Percentiles rank a stretch among this genome's conserved stretches.
Conservation (phyloP, 2,797 vertebrate genomes). For the Darevskia nairensis region DNA sequence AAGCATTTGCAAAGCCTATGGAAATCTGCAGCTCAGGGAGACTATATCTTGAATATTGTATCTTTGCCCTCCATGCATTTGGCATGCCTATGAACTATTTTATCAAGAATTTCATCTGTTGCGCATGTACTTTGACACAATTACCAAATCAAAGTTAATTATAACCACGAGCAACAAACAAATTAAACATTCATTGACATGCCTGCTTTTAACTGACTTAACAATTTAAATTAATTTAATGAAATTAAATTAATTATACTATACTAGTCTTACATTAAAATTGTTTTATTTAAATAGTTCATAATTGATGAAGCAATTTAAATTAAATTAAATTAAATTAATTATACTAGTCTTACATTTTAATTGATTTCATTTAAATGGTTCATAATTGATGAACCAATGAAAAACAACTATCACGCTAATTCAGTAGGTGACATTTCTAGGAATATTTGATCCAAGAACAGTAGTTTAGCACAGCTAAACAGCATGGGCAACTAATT, state of each 20-base stretch:
- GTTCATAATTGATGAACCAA: not conserved
- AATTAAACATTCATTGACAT: not conserved
- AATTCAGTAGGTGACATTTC: not conserved
- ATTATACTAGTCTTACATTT: conserved; percentile 9
- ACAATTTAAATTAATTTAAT: not conserved
- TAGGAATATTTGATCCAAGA: not conserved
- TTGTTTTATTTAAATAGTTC: not conserved
- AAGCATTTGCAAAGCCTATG: conserved; percentile 4
- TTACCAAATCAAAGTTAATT: conserved; percentile 9
- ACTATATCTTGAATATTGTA: fast-evolving
- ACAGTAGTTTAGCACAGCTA: not conserved
- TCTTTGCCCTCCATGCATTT: not conserved
- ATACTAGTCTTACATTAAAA: not conserved
- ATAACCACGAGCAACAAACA: not conserved
- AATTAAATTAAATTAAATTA: not conserved
- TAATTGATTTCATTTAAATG: conserved; percentile 4
- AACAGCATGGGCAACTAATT: not conserved
- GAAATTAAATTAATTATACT: conserved; percentile 3
- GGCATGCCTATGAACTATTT: not conserved
- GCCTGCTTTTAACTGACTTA: conserved; percentile 21
- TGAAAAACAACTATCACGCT: not conserved
- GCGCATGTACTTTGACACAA: not conserved
- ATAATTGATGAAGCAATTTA: conserved; percentile 7
- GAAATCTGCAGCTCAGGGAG: not conserved
- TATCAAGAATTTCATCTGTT: not conserved